Base-by-base conservation (phyloP, 2,797 vertebrate genomes). In the Harpagifer antarcticus region DNA sequence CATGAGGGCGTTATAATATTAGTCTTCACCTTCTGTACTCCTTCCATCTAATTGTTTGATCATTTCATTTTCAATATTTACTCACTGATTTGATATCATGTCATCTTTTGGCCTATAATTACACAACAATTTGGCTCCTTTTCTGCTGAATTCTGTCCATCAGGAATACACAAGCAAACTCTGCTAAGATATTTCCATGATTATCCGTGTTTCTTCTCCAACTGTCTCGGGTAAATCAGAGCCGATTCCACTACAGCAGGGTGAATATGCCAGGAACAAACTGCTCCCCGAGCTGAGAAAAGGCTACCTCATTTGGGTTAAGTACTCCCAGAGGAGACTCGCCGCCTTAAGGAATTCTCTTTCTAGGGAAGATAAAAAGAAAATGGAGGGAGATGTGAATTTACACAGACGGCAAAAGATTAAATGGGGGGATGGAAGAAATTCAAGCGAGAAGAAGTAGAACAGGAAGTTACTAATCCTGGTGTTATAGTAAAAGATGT, bases 231-330 rank as follows among this genome's bases (percentile, higher is more conserved):
- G 72, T 64, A 64, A 73, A 71, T 81, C 69, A 70, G 45, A 81
- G 79, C 69, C 73, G 68, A 79, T 79, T 78, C 72, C 74, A 74
- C 65, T 79, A 82, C 67, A 78, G 74, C 73, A 84, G 69, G 68
- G 50, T 67, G 68, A 19, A 78, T 71, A 49, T 67, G 82, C 78
- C 67, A 66, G 69, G 72, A 81, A 79, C 67, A 84, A 83, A 61
- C 68, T 68, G 55, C 56, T 91, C 83, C 75, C 81, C 44, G 73
- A 88, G 81, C 84, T 73, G 88, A 81, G 74, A 86, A 56, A 73
- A 85, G 77, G 57, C 80, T 74, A 64, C 23, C 81, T 89, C 89
- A 93, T 93, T 85, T 94, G 88, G 91, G 91, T 92, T 91, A 87
- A 77, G 57, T 80, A 37, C 40, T 92, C 93, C 86, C 91, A 77